phyloP scores from a whole-genome alignment of 2,113 vertebrate genomes.

The Cairina moschata region DNA sequence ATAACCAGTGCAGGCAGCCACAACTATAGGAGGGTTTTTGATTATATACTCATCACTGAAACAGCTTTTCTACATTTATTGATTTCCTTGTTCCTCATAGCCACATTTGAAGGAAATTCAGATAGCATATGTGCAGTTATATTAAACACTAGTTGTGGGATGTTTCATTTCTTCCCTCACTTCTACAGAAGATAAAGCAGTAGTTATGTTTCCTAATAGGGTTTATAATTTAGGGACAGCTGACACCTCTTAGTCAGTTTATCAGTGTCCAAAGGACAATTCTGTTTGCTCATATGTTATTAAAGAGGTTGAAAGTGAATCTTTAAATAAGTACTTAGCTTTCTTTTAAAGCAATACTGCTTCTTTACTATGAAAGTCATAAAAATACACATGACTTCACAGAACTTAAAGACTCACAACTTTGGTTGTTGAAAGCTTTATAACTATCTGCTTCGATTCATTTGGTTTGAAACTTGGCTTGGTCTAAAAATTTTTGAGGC shows the following conservation, averaged over 20 bases:
- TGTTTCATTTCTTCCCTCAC: neutral
- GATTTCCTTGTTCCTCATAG: neutral
- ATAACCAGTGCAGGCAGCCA: neutral
- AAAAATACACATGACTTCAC: slow-evolving; percentile 32
- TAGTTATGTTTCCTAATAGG: neutral
- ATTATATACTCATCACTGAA: neutral
- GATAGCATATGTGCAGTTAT: neutral
- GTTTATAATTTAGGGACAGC: neutral
- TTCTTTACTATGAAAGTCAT: slow-evolving; percentile 16
- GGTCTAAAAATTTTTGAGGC: neutral
- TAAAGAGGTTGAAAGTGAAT: neutral
- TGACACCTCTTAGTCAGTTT: neutral
- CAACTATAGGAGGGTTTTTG: neutral
- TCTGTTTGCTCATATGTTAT: neutral
- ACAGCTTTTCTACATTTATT: neutral
- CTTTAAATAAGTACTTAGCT: neutral
- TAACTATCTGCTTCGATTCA: neutral
- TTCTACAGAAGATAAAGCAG: neutral
- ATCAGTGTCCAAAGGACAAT: neutral
- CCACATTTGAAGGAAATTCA: neutral
- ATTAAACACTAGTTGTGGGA: neutral
- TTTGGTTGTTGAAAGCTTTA: neutral
- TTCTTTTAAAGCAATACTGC: neutral
- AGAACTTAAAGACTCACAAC: neutral
- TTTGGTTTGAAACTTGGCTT: neutral